These are phyloP conservation scores for Alcis repandata DNA, from an alignment of 2,888 invertebrate genomes.

Conservation along the genomic window DNA sequence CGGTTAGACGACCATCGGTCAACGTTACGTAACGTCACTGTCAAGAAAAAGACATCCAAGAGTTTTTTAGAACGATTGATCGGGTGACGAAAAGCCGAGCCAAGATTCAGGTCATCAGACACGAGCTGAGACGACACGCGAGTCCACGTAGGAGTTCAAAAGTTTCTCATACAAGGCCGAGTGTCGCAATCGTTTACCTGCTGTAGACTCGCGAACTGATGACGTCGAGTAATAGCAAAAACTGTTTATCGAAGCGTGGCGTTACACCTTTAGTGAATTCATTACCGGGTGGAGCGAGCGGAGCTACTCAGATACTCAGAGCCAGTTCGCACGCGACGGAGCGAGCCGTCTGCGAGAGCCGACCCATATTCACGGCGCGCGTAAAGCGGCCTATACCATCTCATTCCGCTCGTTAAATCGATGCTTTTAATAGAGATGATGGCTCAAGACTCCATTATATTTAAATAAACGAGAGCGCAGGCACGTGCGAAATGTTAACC, in stretches of 20 bases:
- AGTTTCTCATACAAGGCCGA: conserved; percentile 49
- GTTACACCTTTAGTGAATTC: conserved; percentile 64
- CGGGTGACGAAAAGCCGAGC: conserved; percentile 46
- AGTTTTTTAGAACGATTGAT: conserved; percentile 54
- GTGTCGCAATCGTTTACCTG: conserved; percentile 41
- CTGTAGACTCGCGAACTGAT: conserved; percentile 26
- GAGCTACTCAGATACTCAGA: conserved; percentile 41
- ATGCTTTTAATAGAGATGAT: conserved; percentile 82
- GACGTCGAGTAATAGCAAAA: conserved; percentile 49
- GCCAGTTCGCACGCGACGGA: conserved; percentile 55
- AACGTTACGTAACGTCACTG: conserved; percentile 63
- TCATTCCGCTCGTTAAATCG: conserved; percentile 79
- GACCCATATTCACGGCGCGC: conserved; percentile 71
- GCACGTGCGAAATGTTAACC: conserved; percentile 69
- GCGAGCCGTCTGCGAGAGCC: conserved; percentile 56
- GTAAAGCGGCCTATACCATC: conserved; percentile 56
- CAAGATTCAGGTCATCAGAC: conserved; percentile 47
- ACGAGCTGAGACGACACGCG: conserved; percentile 37
- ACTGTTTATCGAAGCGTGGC: conserved; percentile 58
- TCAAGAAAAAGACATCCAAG: conserved; percentile 49
- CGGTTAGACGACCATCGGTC: conserved; percentile 57
- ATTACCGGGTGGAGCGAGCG: conserved; percentile 55
- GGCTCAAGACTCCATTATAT: conserved; percentile 72
- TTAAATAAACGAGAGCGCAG: conserved; percentile 65
- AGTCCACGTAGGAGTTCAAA: conserved; percentile 44